Base-by-base conservation (phyloP, 2,113 vertebrate species). In the Poecile atricapillus region DNA sequence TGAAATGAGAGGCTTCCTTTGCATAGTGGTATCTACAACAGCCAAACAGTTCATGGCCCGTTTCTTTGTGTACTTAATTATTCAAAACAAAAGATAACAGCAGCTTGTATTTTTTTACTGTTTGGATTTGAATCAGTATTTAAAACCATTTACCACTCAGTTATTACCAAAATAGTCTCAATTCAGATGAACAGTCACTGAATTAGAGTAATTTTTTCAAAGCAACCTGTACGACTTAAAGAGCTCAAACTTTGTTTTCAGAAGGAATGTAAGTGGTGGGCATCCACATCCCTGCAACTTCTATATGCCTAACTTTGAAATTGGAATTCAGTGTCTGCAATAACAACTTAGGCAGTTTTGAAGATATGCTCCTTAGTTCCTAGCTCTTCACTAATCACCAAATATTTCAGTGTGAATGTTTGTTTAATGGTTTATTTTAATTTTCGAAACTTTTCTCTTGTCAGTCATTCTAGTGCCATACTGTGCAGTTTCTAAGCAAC, bases 391-490 rank as follows among this genome's bases (percentile, higher is more conserved):
- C 65, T 93, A 71, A 93, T 89, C 56, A 62, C 64, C 37, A 64
- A 20, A 70, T 92, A 80, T 88, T 88, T 94, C 86, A 64, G 20
- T 93, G 49, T 83, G 80, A 95, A 96, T 90, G 76, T 83, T 91
- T 95, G 74, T 88, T 86, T 93, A 73, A 78, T 49, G 75, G 53
- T 83, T 93, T 68, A 78, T 94, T 94, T 92, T 92, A 83, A 84
- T 94, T 96, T 95, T 92, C 1, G 0, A 90, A 95, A 63, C 37
- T 78, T 92, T 90, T 64, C 70, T 96, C 85, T 77, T 86, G 76
- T 78, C 79, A 86, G 93, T 95, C 85, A 86, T 95, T 94, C 50
- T 83, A 78, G 71, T 92, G 64, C 73, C 60, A 81, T 93, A 92
- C 69, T 92, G 56, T 88, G 69, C 93, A 63, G 68, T 92, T 68